Percentiles rank a stretch among this genome's conserved stretches.
Evolutionary conservation across 2,113 vertebrate species (phyloP).

Genomic region (Bostrychus sinensis): DNA sequence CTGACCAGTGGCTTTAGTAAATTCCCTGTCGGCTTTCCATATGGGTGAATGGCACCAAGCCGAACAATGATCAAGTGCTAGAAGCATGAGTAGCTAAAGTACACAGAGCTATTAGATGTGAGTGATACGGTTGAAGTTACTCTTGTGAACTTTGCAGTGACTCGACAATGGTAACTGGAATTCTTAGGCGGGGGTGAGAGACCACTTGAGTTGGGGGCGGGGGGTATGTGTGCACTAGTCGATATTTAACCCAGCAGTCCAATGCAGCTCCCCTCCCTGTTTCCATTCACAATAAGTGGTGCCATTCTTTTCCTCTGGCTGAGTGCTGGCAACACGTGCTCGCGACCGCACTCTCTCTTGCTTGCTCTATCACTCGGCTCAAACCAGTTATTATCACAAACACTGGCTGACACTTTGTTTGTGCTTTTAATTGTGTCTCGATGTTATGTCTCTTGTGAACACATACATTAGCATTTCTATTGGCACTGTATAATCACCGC

Average conservation of each 20-base stretch:
- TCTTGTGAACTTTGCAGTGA: slow-evolving; percentile 63
- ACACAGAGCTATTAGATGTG: slow-evolving; percentile 75
- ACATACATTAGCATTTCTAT: slow-evolving; percentile 76
- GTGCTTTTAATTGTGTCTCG: slow-evolving; percentile 77
- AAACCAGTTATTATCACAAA: slow-evolving; percentile 80
- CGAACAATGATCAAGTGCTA: slow-evolving; percentile 67
- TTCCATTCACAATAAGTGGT: slow-evolving; percentile 61
- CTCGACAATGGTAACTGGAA: slow-evolving; percentile 33
- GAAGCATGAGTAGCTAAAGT: slow-evolving; percentile 61
- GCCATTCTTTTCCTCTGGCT: slow-evolving; percentile 62
- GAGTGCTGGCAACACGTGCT: slow-evolving; percentile 62
- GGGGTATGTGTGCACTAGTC: slow-evolving; percentile 31
- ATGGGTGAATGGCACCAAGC: slow-evolving; percentile 58
- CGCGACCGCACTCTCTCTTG: slow-evolving; percentile 55
- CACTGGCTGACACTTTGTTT: slow-evolving; percentile 77
- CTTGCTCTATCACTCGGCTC: slow-evolving; percentile 36
- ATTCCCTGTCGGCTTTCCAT: slow-evolving; percentile 52
- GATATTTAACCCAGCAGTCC: slow-evolving; percentile 59
- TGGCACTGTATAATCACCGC: slow-evolving; percentile 73
- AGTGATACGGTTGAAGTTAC: slow-evolving; percentile 74
- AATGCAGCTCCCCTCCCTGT: slow-evolving; percentile 58
- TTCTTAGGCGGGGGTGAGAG: slow-evolving; percentile 11
- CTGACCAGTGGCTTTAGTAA: slow-evolving; percentile 58
- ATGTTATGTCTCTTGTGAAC: slow-evolving; percentile 75
- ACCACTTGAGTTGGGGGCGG: slow-evolving; percentile 42